A percentile compares a stretch with the other conserved stretches of the same genome.
phyloP scores from a whole-genome alignment of 2,888 invertebrate genomes.

The Thereva unica region DNA sequence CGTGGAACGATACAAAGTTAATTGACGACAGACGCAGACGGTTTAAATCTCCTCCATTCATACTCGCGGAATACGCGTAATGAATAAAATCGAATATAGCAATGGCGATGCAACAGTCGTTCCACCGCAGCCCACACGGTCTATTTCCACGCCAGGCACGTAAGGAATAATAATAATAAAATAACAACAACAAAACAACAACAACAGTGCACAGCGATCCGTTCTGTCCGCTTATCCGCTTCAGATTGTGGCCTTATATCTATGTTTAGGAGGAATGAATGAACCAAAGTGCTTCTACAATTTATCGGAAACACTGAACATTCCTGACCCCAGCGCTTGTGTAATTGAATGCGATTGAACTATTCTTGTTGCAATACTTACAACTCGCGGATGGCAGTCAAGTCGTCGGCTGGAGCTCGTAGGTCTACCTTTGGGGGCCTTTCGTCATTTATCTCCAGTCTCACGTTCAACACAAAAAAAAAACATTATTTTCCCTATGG shows the following conservation, averaged over 20 bases:
- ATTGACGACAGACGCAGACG: conserved; percentile 18
- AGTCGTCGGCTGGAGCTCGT: neutral
- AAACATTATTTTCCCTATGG: too few relatives aligned
- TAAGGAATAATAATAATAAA: too few relatives aligned
- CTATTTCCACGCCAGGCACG: conserved; percentile 4
- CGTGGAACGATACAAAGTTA: conserved; percentile 21
- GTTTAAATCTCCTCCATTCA: conserved; percentile 29
- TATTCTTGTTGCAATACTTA: conserved; percentile 25
- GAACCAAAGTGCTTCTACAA: conserved; percentile 2
- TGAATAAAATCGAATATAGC: conserved; percentile 8
- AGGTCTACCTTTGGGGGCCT: conserved; percentile 17
- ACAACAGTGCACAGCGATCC: too few relatives aligned
- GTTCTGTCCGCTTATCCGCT: neutral
- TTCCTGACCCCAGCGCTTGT: conserved; percentile 6
- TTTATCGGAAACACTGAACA: too few relatives aligned
- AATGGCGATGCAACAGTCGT: conserved; percentile 5
- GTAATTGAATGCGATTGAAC: conserved; percentile 34
- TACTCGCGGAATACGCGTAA: conserved; percentile 15
- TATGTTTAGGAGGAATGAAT: conserved; percentile 31
- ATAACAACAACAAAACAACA: too few relatives aligned
- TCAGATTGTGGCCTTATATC: conserved; percentile 23
- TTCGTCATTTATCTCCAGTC: conserved; percentile 24
- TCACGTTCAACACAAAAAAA: neutral
- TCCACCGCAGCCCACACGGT: conserved; percentile 22
- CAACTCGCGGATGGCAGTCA: conserved; percentile 17